Base-by-base conservation (phyloP, 2,888 invertebrate species). In the Pristionchus entomophagus region DNA sequence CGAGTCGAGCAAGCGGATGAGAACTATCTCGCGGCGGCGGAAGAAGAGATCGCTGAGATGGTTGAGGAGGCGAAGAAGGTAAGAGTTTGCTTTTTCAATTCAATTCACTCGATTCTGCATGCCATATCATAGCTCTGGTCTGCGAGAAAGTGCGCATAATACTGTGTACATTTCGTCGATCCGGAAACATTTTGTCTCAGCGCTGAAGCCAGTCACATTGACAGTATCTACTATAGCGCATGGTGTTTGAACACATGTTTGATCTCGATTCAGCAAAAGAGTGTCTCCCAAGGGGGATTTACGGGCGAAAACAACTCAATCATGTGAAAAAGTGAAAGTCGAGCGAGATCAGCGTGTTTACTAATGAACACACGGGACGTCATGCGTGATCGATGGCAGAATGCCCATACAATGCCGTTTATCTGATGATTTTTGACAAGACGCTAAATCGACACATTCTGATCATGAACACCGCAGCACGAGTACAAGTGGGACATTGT, bases 21-120 rank as follows among this genome's bases (percentile, higher is more conserved):
- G 1, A 38, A 41, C 49, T 84, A 84, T 29, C 83, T 84, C 1
- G 83, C 83, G 0, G 65, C 83, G 0, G 65, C 29, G 4, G 35
- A 65, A 0, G 59, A 84, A 26, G 83, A 84, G 29, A 84, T 84
- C 49, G 49, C 56, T 0, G 29, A 65, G 32, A 65, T 84, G 65
- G 45, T 65, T 5, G 83, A 84, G n/a, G 83, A 84, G 41, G 83
- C 65, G 0, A 84, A 84, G 65, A 65, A 32, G 65, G 83, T 84
- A 29, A 2, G 32, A 2, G 14, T 45, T 45, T n/a, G n/a, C n/a
- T n/a, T 10, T 29, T 26, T 32, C 59, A 14, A 0, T 10, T 5
- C 12, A 10, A 17, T 51, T 56, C 4, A 26, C 26, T 0, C 53
- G 0, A 56, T 8, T 56, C 29, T 59, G 26, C 29, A 32, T 29